Evolutionary conservation across 2,113 vertebrate species (phyloP).

Genomic region (Cyprinodon brontotheroides): DNA sequence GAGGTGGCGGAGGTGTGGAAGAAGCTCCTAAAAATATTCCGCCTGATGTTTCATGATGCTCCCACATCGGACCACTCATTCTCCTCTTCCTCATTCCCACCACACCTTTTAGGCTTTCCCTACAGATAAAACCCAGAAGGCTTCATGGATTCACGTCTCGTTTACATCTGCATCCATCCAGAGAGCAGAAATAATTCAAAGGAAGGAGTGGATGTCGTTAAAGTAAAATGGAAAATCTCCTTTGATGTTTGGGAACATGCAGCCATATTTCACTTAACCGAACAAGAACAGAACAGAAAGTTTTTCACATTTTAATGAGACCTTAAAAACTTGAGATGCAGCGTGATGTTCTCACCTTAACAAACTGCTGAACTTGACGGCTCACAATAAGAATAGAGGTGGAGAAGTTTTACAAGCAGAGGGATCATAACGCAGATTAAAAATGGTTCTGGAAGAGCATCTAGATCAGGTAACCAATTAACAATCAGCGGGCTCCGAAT

Average conservation of each 20-base stretch:
- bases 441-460: no score
- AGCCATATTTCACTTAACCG: background rate
- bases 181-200: background rate
- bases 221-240: background rate
- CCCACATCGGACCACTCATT: slow-evolving; percentile 37
- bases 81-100: background rate
- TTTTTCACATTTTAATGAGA: background rate
- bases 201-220: background rate
- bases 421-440: no score
- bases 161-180: background rate
- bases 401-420: no score
- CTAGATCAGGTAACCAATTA: no score
- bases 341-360: no score
- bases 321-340: no score
- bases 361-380: no score
- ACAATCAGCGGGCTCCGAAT: no score
- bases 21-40: slow-evolving; percentile 68
- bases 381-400: no score
- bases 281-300: background rate
- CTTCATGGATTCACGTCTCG: background rate
- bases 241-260: background rate
- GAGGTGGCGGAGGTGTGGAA: slow-evolving; percentile 50
- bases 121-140: background rate
- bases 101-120: background rate
- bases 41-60: slow-evolving; percentile 64